Evolutionary conservation across 2,797 vertebrate species (phyloP).

Genomic region (Amniataba percoides): DNA sequence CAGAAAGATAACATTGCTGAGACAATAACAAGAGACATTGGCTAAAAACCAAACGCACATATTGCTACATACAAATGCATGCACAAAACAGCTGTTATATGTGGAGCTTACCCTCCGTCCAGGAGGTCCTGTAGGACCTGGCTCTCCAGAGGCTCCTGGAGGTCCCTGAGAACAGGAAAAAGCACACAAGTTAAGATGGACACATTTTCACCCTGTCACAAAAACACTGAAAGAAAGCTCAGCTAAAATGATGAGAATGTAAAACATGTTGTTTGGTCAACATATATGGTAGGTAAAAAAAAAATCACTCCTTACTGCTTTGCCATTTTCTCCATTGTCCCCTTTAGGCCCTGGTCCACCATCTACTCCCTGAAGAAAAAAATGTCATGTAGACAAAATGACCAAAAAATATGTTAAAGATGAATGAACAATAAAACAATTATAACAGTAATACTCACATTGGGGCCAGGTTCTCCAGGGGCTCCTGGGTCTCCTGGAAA

Average conservation of each 20-base stretch:
- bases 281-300: neutral
- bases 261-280: neutral
- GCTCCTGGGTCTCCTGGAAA: slow-evolving; percentile 92
- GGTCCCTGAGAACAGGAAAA: slow-evolving; percentile 85
- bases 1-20: slow-evolving; percentile 18
- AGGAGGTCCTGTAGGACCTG: slow-evolving; percentile 90
- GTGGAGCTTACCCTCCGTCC: slow-evolving; percentile 89
- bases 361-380: slow-evolving; percentile 86
- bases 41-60: slow-evolving; percentile 18
- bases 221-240: slow-evolving; percentile 12
- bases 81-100: neutral
- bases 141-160: slow-evolving; percentile 91
- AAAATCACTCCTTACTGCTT: slow-evolving; percentile 76
- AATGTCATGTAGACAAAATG: neutral
- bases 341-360: slow-evolving; percentile 90
- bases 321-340: slow-evolving; percentile 89
- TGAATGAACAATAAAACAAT: neutral
- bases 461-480: slow-evolving; percentile 89
- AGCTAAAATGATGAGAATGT: neutral
- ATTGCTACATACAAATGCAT: neutral
- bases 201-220: neutral
- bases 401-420: neutral
- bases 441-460: slow-evolving; percentile 78
- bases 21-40: neutral
- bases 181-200: slow-evolving; percentile 2